Evolutionary conservation across 1,140 invertebrate genomes (phyloP).

Genomic region (Bombyx mandarina): DNA sequence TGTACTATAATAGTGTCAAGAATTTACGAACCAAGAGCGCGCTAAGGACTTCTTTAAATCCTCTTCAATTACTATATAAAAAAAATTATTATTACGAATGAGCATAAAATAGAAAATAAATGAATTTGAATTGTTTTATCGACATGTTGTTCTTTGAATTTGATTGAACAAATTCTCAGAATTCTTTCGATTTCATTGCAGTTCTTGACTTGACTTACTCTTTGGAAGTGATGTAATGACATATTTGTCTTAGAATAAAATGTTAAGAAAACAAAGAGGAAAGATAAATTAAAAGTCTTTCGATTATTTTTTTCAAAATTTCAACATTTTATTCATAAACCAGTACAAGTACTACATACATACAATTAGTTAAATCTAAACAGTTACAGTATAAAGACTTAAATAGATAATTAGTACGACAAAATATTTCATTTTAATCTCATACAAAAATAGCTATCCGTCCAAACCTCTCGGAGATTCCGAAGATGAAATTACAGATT

Average conservation of each 20-base stretch:
- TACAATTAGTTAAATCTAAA: conserved; percentile 35
- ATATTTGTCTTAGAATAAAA: neutral
- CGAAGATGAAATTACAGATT: too few species aligned
- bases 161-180: too few species aligned
- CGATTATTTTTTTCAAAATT: conserved; percentile 33
- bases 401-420: neutral
- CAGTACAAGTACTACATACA: conserved; percentile 41
- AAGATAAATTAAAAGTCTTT: conserved; percentile 1
- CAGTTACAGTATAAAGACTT: conserved; percentile 42
- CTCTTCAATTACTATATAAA: too few species aligned
- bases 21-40: too few species aligned
- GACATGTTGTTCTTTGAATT: too few species aligned
- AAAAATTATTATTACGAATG: too few species aligned
- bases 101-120: too few species aligned
- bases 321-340: conserved; percentile 66
- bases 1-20: too few species aligned
- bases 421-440: conserved; percentile 25
- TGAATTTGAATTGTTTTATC: too few species aligned
- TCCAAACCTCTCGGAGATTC: conserved; percentile 19
- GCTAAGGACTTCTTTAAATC: too few species aligned
- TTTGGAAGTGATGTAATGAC: neutral
- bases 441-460: conserved; percentile 53
- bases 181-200: too few species aligned
- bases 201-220: too few species aligned
- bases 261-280: neutral